Evolutionary conservation across 2,113 vertebrate species (phyloP).

Genomic region (Otolemur garnettii): DNA sequence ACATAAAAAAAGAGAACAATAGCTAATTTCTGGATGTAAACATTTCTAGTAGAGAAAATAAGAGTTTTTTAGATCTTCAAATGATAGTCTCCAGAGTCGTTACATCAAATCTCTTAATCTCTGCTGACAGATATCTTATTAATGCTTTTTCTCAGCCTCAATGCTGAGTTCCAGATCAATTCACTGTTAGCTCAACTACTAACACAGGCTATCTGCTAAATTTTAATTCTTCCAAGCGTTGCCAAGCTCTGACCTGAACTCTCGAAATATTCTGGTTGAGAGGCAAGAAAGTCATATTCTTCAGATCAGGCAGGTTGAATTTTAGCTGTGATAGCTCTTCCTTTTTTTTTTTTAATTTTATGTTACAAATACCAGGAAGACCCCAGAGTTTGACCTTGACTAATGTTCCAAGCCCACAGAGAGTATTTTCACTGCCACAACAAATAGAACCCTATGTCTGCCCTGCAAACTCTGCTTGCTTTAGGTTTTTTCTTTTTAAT

Average conservation of each 20-base stretch:
- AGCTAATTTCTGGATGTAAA: slow-evolving; percentile 84
- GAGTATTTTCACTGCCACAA: not conserved
- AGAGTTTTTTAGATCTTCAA: slow-evolving; percentile 83
- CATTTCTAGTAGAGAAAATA: slow-evolving; percentile 84
- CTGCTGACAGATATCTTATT: slow-evolving; percentile 84
- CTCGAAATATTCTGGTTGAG: slow-evolving; percentile 70
- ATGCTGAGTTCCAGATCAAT: slow-evolving; percentile 84
- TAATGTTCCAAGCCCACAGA: not conserved
- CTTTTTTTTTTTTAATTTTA: slow-evolving; percentile 46
- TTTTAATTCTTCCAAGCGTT: slow-evolving; percentile 82
- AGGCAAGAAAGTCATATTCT: slow-evolving; percentile 17
- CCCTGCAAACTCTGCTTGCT: not conserved
- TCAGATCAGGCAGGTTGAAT: not conserved
- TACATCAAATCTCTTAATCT: slow-evolving; percentile 85
- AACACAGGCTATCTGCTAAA: slow-evolving; percentile 76
- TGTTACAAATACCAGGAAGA: not conserved
- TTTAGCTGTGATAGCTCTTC: slow-evolving; percentile 43
- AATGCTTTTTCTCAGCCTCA: slow-evolving; percentile 82
- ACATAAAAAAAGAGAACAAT: slow-evolving; percentile 77
- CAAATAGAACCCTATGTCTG: not conserved
- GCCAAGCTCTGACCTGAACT: slow-evolving; percentile 83
- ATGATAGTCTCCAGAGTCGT: slow-evolving; percentile 84
- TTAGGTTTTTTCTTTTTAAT: not conserved
- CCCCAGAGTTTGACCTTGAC: slow-evolving; percentile 52
- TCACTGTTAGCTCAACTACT: slow-evolving; percentile 81